Evolutionary conservation across 2,113 vertebrate genomes (phyloP).

Genomic region (Rhodinocichla rosea): DNA sequence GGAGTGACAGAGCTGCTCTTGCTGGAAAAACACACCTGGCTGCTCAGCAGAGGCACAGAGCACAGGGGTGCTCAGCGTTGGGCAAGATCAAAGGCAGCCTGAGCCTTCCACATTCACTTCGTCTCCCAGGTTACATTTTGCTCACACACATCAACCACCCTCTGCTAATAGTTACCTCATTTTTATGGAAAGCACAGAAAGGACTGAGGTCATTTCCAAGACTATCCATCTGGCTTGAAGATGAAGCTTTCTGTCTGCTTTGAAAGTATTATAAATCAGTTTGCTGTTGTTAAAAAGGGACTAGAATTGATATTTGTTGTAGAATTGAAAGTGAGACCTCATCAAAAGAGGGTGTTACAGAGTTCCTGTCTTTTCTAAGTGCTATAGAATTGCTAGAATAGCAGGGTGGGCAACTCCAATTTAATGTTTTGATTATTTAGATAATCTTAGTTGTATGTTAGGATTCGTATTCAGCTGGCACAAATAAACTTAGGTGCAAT

Average conservation of each 20-base stretch:
- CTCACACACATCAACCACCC: neutral
- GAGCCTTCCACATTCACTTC: neutral
- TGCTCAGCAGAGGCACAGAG: neutral
- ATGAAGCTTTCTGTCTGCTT: neutral
- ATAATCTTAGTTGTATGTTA: neutral
- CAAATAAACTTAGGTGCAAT: neutral
- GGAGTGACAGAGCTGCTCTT: neutral
- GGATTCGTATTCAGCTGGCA: neutral
- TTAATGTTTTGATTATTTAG: neutral
- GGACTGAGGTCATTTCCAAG: neutral
- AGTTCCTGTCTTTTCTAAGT: neutral
- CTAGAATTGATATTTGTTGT: neutral
- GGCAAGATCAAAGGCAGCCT: constrained; percentile 9
- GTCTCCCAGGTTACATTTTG: neutral
- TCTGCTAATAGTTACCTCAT: constrained; percentile 30
- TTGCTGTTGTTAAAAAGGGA: neutral
- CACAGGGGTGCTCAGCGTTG: neutral
- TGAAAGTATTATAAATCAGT: neutral
- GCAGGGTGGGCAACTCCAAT: neutral
- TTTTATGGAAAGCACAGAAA: constrained; percentile 23
- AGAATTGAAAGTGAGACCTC: neutral
- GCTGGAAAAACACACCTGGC: neutral
- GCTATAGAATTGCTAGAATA: neutral
- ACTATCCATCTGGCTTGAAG: constrained; percentile 9
- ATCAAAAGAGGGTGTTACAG: neutral